Base-by-base conservation (phyloP, 2,888 invertebrate species). In the Rhodophaea formosa region DNA sequence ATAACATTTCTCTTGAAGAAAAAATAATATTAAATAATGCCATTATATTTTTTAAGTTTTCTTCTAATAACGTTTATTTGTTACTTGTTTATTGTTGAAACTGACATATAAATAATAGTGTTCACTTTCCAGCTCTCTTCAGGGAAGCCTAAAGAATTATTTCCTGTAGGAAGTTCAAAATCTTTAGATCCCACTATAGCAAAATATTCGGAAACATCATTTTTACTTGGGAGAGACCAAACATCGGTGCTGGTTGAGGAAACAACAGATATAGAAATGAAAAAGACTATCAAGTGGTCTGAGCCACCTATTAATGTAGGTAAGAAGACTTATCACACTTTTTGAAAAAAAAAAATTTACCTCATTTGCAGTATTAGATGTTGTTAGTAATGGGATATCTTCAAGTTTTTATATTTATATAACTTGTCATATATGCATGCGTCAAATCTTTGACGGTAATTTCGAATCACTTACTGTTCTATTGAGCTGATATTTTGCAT, bases 171-270 rank as follows among this genome's bases (percentile, higher is more conserved):
- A 60, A 94, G 95, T 61, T 93, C 93, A 0, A 94, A 94, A 71
- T 95, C 95, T 12, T 93, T 95, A 45, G 97, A 98, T 75, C 97
- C 97, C 0, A 95, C 95, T 57, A 94, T 97, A 68, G 94, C 95
- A n/a, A 93, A 95, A 71, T 92, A 96, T 62, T 94, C 95, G 0
- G 94, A 95, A 61, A 93, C 92, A 56, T 93, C 94, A 17, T 95
- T 98, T 77, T 95, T 97, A 7, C 92, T 99, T 32, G 96, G 97
- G 0, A 94, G 97, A 70, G 98, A 99, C 80, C 95, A 95, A 49
- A 96, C 96, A 71, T 95, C 97, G 0, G 96, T 98, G 61, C 92
- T 98, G 3, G 95, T 98, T 58, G 95, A 97, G 79, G 94, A 95
- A 17, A 93, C 93, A 45, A 93, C 95, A 53, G 93, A 94, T 59